Evolutionary conservation across 2,888 invertebrate genomes (phyloP).

Genomic region (Ceratothoa steindachneri): DNA sequence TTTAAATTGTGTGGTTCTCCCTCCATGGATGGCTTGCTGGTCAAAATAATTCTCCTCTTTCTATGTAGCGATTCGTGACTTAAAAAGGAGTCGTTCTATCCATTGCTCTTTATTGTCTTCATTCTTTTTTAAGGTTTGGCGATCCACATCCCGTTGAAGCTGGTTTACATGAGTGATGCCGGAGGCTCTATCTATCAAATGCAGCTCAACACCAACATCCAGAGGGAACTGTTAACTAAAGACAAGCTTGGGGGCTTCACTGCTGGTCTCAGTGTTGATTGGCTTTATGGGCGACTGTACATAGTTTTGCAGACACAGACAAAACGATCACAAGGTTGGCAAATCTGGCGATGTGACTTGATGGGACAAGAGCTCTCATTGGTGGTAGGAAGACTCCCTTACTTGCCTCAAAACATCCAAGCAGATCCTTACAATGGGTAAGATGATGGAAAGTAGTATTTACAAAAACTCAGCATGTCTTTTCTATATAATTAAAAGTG

Average conservation of each 20-base stretch:
- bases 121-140: slow-evolving; percentile 64
- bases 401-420: slow-evolving; percentile 73
- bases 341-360: slow-evolving; percentile 71
- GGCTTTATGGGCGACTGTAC: slow-evolving; percentile 80
- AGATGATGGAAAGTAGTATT: too few relatives aligned
- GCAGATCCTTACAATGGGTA: slow-evolving; percentile 90
- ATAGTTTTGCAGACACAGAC: slow-evolving; percentile 60
- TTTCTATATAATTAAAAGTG: too few relatives aligned
- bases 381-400: slow-evolving; percentile 66
- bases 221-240: slow-evolving; percentile 15
- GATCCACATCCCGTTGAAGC: slow-evolving; percentile 65
- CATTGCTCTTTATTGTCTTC: too few relatives aligned
- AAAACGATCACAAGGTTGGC: slow-evolving; percentile 57
- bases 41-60: too few relatives aligned
- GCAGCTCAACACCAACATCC: slow-evolving; percentile 25
- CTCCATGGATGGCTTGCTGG: too few relatives aligned
- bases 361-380: slow-evolving; percentile 68
- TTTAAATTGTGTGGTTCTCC: too few relatives aligned
- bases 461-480: too few relatives aligned
- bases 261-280: slow-evolving; percentile 67
- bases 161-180: slow-evolving; percentile 73
- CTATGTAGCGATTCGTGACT: too few relatives aligned
- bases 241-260: slow-evolving; percentile 24
- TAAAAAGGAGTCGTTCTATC: too few relatives aligned
- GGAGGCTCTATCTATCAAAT: slow-evolving; percentile 62